A percentile compares a stretch with the other conserved stretches of the same genome.
Conservation (phyloP, 2,113 vertebrate genomes). For the Microtus pennsylvanicus region DNA sequence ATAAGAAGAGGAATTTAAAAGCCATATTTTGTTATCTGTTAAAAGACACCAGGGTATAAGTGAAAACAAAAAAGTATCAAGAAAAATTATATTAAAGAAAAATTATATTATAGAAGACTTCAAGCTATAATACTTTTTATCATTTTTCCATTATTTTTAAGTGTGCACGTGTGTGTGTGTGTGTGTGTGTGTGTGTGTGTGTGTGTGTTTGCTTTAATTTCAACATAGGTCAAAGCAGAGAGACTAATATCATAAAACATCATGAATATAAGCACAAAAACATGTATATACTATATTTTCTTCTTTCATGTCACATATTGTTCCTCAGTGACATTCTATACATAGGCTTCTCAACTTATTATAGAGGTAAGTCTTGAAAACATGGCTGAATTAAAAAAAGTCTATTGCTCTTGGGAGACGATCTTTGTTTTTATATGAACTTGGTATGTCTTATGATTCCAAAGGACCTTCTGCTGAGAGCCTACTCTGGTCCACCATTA, state of each 20-base stretch:
- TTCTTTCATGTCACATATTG: conserved; percentile 32
- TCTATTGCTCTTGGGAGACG: background rate
- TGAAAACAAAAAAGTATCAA: conserved; percentile 49
- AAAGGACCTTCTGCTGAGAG: background rate
- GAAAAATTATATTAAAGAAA: background rate
- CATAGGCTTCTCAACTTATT: conserved; percentile 52
- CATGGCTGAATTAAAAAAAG: conserved; percentile 30
- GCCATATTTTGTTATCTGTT: background rate
- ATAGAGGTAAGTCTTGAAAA: conserved; percentile 52
- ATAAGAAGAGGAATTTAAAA: conserved; percentile 64
- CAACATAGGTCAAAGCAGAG: conserved; percentile 37
- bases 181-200: background rate
- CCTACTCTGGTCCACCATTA: background rate
- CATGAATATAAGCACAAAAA: conserved; percentile 68
- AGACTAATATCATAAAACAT: conserved; percentile 67
- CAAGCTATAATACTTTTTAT: background rate
- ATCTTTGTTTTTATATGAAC: background rate
- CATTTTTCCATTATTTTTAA: conserved; percentile 5
- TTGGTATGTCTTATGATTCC: background rate
- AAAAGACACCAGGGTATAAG: conserved; percentile 19
- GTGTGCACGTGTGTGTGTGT: background rate
- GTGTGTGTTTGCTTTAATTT: conserved; percentile 11
- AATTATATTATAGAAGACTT: background rate
- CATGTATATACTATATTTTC: conserved; percentile 68
- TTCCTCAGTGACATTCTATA: conserved; percentile 63